Conservation (phyloP, 2,113 vertebrate genomes). For the Planiliza haematocheilus region DNA sequence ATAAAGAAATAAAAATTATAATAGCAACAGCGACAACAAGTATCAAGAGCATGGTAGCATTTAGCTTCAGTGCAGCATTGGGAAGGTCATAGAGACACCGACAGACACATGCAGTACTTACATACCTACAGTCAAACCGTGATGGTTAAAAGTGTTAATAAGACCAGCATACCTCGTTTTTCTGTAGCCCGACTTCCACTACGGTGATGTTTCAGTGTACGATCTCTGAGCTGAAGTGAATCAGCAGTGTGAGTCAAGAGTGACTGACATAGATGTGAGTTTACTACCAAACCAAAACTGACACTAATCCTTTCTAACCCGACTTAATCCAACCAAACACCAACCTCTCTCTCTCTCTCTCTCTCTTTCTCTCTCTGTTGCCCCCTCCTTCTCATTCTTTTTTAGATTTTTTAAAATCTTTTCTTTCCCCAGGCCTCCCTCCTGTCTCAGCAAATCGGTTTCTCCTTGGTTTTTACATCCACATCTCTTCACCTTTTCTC, state of each 20-base stretch:
- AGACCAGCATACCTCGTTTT: constrained; percentile 22
- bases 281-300: constrained; percentile 68
- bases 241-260: constrained; percentile 32
- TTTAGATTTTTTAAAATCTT: neutral
- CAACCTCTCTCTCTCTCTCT: constrained; percentile 5
- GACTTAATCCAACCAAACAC: constrained; percentile 69
- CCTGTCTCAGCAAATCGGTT: neutral
- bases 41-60: neutral
- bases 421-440: accelerated
- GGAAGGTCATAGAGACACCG: neutral
- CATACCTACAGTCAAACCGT: neutral
- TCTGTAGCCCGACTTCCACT: neutral
- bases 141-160: neutral
- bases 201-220: constrained; percentile 2
- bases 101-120: neutral
- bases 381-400: neutral
- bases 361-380: neutral
- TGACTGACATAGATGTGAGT: constrained; percentile 63
- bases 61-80: neutral
- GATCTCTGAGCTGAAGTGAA: constrained; percentile 23
- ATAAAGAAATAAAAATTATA: neutral
- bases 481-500: neutral
- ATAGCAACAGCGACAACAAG: neutral
- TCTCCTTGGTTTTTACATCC: neutral
- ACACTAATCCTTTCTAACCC: constrained; percentile 76